Conservation (phyloP, 2,797 vertebrate species). For the Chloroceryle amazona region DNA sequence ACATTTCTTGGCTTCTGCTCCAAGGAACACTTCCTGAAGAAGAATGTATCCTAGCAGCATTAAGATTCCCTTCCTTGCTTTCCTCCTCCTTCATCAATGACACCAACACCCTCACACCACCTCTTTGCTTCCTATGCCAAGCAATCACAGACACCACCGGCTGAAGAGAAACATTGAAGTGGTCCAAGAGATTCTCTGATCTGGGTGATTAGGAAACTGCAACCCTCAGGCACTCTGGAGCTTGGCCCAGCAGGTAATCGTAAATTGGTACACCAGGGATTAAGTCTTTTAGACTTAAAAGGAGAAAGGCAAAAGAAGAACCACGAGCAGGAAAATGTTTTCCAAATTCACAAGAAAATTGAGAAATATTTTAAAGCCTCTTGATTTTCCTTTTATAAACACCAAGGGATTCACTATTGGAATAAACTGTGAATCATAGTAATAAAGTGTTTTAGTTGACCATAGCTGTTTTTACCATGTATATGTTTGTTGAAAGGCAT, state of each 20-base stretch:
- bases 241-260: background rate
- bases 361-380: background rate
- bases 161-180: background rate
- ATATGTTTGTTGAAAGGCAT: background rate
- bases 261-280: background rate
- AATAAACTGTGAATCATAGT: background rate
- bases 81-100: background rate
- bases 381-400: background rate
- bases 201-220: background rate
- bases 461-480: background rate
- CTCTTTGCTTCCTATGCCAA: background rate
- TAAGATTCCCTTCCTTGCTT: background rate
- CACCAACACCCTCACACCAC: accelerated
- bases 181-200: background rate
- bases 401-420: background rate
- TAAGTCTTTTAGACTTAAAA: background rate
- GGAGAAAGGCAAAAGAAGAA: conserved; percentile 1
- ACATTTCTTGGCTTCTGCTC: background rate
- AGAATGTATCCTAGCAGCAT: background rate
- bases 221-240: background rate
- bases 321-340: background rate
- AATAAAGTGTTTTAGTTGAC: background rate
- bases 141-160: background rate
- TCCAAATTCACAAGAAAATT: background rate
- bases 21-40: background rate